These are phyloP conservation scores for Thymelicus lineola DNA, from an alignment of 2,888 invertebrate genomes.

Conservation along the genomic window DNA sequence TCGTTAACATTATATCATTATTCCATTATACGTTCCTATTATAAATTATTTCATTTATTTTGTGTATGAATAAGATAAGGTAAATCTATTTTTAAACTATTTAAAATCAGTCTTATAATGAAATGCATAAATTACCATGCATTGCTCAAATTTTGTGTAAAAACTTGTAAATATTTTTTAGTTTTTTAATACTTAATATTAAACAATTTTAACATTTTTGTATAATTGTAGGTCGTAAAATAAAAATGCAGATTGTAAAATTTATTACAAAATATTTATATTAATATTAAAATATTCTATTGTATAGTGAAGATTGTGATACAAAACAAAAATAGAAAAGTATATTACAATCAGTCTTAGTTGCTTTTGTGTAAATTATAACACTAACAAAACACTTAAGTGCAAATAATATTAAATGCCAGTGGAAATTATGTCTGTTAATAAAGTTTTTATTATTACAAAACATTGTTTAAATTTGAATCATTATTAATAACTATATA, in stretches of 20 bases:
- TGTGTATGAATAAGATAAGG: no score
- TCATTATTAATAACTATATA: neutral
- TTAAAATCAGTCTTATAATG: no score
- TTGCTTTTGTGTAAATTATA: conserved; percentile 31
- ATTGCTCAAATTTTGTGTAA: neutral
- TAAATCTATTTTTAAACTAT: no score
- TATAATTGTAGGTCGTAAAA: neutral
- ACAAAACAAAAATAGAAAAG: conserved; percentile 22
- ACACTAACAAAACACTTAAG: conserved; percentile 33
- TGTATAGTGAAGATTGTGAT: conserved; percentile 21
- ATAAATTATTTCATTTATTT: no score
- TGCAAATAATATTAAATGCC: conserved; percentile 8
- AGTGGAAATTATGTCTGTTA: conserved; percentile 16
- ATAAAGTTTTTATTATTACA: conserved; percentile 8
- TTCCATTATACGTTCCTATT: no score
- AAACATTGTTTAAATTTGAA: neutral
- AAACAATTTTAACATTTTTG: neutral
- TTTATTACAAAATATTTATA: conserved; percentile 18
- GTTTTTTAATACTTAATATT: neutral
- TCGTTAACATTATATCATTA: no score
- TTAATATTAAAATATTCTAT: conserved; percentile 14
- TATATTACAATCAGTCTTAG: conserved; percentile 25
- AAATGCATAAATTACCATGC: no score
- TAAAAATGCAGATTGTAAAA: conserved; percentile 3
- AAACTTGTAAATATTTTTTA: neutral